Percentiles rank a stretch among this genome's conserved stretches.
phyloP scores from a whole-genome alignment of 2,888 invertebrate species.

The Chloromyia formosa region DNA sequence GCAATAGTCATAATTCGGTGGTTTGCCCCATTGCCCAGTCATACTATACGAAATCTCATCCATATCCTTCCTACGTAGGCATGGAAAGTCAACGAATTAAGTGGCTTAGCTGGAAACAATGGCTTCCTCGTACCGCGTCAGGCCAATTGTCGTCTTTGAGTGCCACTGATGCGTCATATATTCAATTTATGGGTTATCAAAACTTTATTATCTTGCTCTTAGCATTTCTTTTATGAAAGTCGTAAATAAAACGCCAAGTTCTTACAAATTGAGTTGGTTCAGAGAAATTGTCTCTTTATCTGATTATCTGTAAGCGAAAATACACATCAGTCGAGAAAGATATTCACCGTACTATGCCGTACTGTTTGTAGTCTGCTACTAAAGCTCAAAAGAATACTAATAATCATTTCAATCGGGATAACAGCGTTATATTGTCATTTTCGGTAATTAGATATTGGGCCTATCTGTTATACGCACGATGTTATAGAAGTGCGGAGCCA shows the following conservation, averaged over 20 bases:
- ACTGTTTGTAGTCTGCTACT: no score
- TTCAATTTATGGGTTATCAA: slow-evolving; percentile 49
- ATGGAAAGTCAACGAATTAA: no score
- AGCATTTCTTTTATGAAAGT: slow-evolving; percentile 39
- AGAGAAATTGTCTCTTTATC: slow-evolving; percentile 42
- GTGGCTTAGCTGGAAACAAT: no score
- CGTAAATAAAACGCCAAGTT: slow-evolving; percentile 39
- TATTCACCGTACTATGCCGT: background rate
- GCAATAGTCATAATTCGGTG: no score
- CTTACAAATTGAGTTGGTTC: slow-evolving; percentile 40
- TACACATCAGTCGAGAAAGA: background rate
- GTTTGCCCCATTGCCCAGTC: no score
- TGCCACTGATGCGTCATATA: slow-evolving; percentile 42
- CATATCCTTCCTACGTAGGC: no score
- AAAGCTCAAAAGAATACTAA: background rate
- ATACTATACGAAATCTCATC: no score
- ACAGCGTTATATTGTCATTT: slow-evolving; percentile 35
- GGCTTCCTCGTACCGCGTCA: no score
- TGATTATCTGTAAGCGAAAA: slow-evolving; percentile 34
- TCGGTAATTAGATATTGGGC: slow-evolving; percentile 39
- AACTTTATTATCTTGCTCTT: slow-evolving; percentile 48
- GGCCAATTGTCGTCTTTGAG: background rate
- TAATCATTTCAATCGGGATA: slow-evolving; percentile 38
- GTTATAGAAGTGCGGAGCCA: no score
- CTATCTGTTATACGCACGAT: background rate